Conservation (phyloP, 1,140 invertebrate species). For the Bombus vancouverensis region DNA sequence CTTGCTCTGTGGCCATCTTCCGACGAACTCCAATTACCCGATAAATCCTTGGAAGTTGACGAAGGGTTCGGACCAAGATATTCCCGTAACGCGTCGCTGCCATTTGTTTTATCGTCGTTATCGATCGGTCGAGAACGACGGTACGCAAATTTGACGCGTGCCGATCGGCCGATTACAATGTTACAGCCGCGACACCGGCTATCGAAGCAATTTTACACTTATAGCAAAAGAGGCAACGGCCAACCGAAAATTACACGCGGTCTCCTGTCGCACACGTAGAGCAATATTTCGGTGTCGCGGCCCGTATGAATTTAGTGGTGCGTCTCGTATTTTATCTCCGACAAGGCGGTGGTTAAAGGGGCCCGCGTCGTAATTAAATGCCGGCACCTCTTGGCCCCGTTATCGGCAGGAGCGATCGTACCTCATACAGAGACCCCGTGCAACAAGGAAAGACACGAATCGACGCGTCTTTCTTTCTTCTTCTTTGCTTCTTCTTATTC, state of each 20-base stretch:
- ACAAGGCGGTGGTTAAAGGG: slow-evolving; percentile 57
- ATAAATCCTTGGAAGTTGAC: background rate
- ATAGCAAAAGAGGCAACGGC: background rate
- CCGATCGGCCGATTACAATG: background rate
- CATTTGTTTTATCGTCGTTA: background rate
- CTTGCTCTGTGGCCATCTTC: background rate
- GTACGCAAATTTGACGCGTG: background rate
- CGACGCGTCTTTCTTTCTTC: slow-evolving; percentile 34
- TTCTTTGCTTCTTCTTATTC: slow-evolving; percentile 8
- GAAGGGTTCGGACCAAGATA: background rate
- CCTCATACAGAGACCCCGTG: slow-evolving; percentile 22
- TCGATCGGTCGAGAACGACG: background rate
- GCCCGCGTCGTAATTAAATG: slow-evolving; percentile 64
- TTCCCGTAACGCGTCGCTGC: too few species aligned
- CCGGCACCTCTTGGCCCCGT: slow-evolving; percentile 59
- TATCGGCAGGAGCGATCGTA: slow-evolving; percentile 56
- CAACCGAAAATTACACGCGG: slow-evolving; percentile 25
- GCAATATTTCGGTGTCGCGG: slow-evolving; percentile 50
- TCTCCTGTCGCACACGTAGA: slow-evolving; percentile 10
- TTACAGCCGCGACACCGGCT: background rate
- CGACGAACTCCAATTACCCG: background rate
- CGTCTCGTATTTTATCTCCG: slow-evolving; percentile 55
- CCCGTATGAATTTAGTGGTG: slow-evolving; percentile 54
- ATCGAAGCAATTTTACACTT: background rate
- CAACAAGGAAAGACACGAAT: slow-evolving; percentile 42